Percentiles rank a stretch among this genome's conserved stretches.
phyloP scores from a whole-genome alignment of 2,888 invertebrate genomes.

The Micoletzkya japonica region DNA sequence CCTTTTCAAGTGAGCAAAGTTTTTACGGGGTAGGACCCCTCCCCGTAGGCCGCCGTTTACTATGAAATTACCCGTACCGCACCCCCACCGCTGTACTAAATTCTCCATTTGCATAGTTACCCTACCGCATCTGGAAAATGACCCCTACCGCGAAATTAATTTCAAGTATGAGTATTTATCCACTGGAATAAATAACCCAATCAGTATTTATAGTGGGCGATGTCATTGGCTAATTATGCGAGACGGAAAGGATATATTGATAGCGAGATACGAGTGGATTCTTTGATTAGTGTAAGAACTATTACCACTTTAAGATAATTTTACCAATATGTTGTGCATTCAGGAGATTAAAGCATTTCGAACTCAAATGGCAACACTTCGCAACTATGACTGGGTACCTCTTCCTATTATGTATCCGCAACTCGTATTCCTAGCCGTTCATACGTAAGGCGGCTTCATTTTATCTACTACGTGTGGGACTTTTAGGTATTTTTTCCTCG shows the following conservation, averaged over 20 bases:
- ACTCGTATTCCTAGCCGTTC: constrained; percentile 24
- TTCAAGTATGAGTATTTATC: too few species aligned
- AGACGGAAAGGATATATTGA: constrained; percentile 15
- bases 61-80: too few species aligned
- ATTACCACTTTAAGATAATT: neutral
- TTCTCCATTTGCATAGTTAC: too few species aligned
- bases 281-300: constrained; percentile 1
- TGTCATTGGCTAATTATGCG: constrained; percentile 21
- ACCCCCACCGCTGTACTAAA: too few species aligned
- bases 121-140: too few species aligned
- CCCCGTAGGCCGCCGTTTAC: too few species aligned
- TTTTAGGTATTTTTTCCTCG: constrained; percentile 26
- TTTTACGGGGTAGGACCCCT: neutral
- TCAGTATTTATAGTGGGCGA: constrained; percentile 28
- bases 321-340: neutral
- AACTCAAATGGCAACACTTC: constrained; percentile 25
- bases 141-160: too few species aligned
- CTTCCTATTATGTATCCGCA: constrained; percentile 29
- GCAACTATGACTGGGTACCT: constrained; percentile 29
- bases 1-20: constrained; percentile 16
- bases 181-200: too few species aligned
- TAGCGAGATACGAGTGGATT: constrained; percentile 7
- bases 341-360: constrained; percentile 29
- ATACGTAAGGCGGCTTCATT: constrained; percentile 12
- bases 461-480: neutral